Evolutionary conservation across 2,113 vertebrate species (phyloP).

Genomic region (Vombatus ursinus): DNA sequence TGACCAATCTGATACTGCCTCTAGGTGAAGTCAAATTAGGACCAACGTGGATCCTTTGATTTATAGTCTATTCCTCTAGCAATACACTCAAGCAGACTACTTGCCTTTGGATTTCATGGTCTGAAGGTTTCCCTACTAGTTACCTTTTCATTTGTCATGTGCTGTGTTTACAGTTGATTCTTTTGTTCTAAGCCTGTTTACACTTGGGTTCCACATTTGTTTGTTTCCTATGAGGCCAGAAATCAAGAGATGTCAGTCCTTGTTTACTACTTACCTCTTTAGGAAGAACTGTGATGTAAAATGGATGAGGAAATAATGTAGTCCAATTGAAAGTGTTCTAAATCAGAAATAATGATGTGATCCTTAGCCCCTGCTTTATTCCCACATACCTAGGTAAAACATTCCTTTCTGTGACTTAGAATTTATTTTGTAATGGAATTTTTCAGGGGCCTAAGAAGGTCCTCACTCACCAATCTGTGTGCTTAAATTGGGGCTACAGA

Average conservation of each 20-base stretch:
- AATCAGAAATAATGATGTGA: background rate
- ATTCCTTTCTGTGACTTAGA: background rate
- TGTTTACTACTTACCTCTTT: background rate
- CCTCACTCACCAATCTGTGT: background rate
- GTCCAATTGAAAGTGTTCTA: background rate
- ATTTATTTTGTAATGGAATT: background rate
- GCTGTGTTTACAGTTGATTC: background rate
- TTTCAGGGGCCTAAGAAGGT: background rate
- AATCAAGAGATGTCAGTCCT: background rate
- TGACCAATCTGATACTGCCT: slow-evolving; percentile 43
- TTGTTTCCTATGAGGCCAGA: background rate
- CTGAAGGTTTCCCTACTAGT: background rate
- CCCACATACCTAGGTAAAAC: background rate
- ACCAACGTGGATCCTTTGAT: background rate
- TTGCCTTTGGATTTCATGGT: background rate
- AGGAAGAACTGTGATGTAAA: background rate
- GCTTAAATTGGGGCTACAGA: background rate
- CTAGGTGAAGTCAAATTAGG: slow-evolving; percentile 19
- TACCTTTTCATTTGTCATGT: background rate
- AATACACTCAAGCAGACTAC: background rate
- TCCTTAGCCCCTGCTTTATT: background rate
- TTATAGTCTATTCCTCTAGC: slow-evolving; percentile 29
- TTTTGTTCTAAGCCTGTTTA: slow-evolving; percentile 45
- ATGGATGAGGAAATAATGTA: background rate
- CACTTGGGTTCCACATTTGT: background rate